Percentiles rank a stretch among this genome's conserved stretches.
Evolutionary conservation across 2,113 vertebrate species (phyloP).

Genomic region (Brienomyrus longianalis): DNA sequence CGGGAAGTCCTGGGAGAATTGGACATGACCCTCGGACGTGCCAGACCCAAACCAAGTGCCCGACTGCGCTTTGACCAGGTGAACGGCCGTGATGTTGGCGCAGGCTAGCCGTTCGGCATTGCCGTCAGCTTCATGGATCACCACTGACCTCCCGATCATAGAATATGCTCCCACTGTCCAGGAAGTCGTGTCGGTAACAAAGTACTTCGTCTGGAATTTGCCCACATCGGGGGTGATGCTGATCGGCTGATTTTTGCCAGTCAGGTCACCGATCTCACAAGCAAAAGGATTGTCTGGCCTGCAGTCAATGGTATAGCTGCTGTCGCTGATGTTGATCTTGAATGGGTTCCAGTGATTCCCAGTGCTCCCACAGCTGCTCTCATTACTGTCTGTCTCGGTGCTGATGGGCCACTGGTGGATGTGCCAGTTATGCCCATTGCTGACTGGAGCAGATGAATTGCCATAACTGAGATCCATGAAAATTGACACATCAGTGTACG

Average conservation of each 20-base stretch:
- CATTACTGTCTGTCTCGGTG: constrained; percentile 55
- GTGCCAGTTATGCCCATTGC: constrained; percentile 64
- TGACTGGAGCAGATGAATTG: constrained; percentile 34
- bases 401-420: constrained; percentile 61
- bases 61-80: constrained; percentile 32
- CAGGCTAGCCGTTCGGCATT: constrained; percentile 54
- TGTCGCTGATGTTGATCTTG: constrained; percentile 36
- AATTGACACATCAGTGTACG: constrained; percentile 64
- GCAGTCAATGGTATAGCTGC: constrained; percentile 52
- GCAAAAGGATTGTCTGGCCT: constrained; percentile 45
- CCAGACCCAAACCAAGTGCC: constrained; percentile 52
- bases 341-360: constrained; percentile 65
- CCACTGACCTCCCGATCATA: constrained; percentile 57
- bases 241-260: constrained; percentile 50
- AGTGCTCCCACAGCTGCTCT: constrained; percentile 46
- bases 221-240: constrained; percentile 36
- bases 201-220: constrained; percentile 43
- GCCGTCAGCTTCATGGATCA: constrained; percentile 54
- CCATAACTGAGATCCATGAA: constrained; percentile 60
- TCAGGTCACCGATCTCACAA: constrained; percentile 65
- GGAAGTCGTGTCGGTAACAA: constrained; percentile 65
- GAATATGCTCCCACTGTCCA: constrained; percentile 43
- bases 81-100: constrained; percentile 59
- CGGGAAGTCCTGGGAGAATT: constrained; percentile 50
- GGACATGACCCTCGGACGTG: constrained; percentile 39